These are phyloP conservation scores for Ctenopoma kingsleyae DNA, from an alignment of 2,797 vertebrate genomes.

Conservation along the genomic window DNA sequence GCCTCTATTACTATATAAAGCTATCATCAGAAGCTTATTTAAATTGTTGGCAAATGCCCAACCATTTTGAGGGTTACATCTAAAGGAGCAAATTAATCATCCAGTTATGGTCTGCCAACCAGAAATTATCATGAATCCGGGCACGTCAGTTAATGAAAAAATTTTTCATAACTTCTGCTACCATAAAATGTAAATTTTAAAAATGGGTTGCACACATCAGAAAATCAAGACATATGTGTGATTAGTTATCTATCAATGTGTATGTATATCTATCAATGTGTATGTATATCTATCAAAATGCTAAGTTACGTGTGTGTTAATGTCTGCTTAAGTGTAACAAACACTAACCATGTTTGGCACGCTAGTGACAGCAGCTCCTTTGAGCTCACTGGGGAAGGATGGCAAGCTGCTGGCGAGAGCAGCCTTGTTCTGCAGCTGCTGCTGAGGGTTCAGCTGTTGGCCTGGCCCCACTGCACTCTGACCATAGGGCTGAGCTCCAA, in stretches of 20 bases:
- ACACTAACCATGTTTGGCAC: slow-evolving; percentile 94
- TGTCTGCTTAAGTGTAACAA: slow-evolving; percentile 10
- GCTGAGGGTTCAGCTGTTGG: slow-evolving; percentile 89
- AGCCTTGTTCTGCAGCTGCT: slow-evolving; percentile 92
- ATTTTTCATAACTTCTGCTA: background rate
- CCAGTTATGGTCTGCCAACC: background rate
- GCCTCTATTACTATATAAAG: background rate
- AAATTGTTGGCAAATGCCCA: background rate
- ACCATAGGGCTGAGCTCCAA: slow-evolving; percentile 90
- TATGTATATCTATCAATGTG: too few relatives aligned
- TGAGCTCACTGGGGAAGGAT: slow-evolving; percentile 92
- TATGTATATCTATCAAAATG: too few relatives aligned
- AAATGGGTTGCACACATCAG: too few relatives aligned
- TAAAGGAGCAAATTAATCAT: background rate
- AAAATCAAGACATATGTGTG: too few relatives aligned
- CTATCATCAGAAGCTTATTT: background rate
- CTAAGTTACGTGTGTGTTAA: background rate
- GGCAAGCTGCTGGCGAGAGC: slow-evolving; percentile 91
- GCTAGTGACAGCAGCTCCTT: slow-evolving; percentile 88
- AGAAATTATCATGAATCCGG: background rate
- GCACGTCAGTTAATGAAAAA: background rate
- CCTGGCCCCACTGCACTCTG: slow-evolving; percentile 84
- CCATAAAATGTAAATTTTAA: background rate
- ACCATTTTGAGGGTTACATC: background rate
- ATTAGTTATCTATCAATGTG: too few relatives aligned